Conservation (phyloP, 2,113 vertebrate genomes). For the Prunella fulvescens region DNA sequence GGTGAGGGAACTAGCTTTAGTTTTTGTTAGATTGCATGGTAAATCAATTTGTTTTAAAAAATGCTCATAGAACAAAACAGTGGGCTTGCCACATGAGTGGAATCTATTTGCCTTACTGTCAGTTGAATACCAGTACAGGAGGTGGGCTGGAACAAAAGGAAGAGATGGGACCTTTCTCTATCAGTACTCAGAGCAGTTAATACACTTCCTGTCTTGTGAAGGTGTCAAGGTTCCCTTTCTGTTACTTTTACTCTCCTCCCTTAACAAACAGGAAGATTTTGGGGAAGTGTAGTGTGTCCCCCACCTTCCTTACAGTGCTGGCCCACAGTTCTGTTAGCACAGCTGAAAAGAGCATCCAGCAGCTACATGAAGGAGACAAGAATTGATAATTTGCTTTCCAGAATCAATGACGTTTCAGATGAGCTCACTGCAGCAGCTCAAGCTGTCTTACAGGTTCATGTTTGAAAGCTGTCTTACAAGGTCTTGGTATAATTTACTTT, state of each 20-base stretch:
- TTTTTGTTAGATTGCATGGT: neutral
- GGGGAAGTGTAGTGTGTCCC: neutral
- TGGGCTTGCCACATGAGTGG: neutral
- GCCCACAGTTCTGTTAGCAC: neutral
- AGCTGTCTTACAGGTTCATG: neutral
- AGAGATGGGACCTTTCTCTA: neutral
- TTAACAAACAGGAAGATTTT: neutral
- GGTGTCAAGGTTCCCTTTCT: neutral
- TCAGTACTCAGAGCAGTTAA: neutral
- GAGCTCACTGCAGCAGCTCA: neutral
- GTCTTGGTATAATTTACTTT: neutral
- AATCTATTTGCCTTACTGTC: neutral
- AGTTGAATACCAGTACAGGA: neutral
- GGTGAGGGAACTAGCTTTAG: neutral
- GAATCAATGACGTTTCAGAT: neutral
- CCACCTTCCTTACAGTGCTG: accelerated
- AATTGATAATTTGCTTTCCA: neutral
- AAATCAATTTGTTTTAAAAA: neutral
- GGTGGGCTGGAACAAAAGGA: neutral
- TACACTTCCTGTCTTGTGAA: neutral
- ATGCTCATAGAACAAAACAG: neutral
- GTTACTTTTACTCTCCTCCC: neutral
- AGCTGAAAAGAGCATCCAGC: neutral
- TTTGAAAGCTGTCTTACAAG: neutral
- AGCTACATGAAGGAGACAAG: neutral